These are phyloP conservation scores for Centropristis striata DNA, from an alignment of 2,113 vertebrate genomes.

Conservation along the genomic window DNA sequence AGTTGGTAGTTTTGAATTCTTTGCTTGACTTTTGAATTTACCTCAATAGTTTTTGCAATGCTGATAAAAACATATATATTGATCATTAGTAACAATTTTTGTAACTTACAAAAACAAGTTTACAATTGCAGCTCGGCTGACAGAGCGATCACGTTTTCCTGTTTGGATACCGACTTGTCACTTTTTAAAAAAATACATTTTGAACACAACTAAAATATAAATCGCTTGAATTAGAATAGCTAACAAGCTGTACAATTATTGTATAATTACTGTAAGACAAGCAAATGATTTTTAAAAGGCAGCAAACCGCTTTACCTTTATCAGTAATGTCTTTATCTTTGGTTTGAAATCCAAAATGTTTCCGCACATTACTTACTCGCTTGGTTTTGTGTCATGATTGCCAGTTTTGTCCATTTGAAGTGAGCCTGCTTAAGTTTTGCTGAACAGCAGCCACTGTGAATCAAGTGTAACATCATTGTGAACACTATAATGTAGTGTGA, in stretches of 20 bases:
- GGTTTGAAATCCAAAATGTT: background rate
- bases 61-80: background rate
- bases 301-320: background rate
- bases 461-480: background rate
- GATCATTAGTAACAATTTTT: background rate
- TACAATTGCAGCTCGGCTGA: slow-evolving; percentile 20
- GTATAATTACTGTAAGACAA: background rate
- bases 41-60: background rate
- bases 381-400: background rate
- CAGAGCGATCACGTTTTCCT: background rate
- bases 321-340: background rate
- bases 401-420: background rate
- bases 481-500: too few species aligned
- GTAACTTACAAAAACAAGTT: background rate
- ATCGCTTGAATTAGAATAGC: background rate
- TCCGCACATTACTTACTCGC: background rate
- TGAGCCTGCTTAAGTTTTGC: background rate
- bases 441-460: background rate
- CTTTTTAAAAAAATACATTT: slow-evolving; percentile 1
- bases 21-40: slow-evolving; percentile 5
- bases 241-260: background rate
- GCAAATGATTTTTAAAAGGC: background rate
- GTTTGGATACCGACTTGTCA: background rate
- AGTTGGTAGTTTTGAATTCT: background rate
- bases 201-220: background rate